A percentile compares a stretch with the other conserved stretches of the same genome.
These are phyloP conservation scores for Tipula lateralis DNA, from an alignment of 2,888 invertebrate genomes.

Conservation along the genomic window DNA sequence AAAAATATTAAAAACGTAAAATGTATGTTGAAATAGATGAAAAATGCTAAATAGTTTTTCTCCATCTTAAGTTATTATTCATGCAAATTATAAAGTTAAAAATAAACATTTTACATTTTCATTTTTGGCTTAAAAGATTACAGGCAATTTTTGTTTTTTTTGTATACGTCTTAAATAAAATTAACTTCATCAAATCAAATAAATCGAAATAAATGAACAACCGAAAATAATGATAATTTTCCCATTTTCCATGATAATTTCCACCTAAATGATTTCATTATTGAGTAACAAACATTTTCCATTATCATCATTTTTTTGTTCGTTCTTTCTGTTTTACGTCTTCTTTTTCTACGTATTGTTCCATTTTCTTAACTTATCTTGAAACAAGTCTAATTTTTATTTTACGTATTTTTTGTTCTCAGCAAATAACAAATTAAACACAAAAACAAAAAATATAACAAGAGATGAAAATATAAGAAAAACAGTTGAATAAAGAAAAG, in stretches of 20 bases:
- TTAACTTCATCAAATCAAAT: constrained; percentile 1
- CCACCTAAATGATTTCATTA: constrained; percentile 28
- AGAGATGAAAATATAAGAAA: neutral
- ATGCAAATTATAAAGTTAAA: neutral
- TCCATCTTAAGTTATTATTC: neutral
- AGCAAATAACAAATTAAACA: neutral
- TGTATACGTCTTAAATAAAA: neutral
- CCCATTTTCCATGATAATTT: neutral
- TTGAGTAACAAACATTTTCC: constrained; percentile 27
- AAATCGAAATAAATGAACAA: neutral
- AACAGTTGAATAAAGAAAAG: neutral
- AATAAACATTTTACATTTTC: neutral
- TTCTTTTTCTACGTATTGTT: neutral
- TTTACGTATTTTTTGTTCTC: neutral
- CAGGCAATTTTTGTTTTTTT: neutral
- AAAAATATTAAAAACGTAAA: neutral
- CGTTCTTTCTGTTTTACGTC: neutral
- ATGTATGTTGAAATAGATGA: neutral
- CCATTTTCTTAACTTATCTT: neutral
- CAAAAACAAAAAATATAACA: neutral
- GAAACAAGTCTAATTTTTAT: neutral
- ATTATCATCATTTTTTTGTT: constrained; percentile 25
- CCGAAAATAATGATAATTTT: neutral
- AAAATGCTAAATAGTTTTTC: neutral
- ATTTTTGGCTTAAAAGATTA: neutral